Base-by-base conservation (phyloP, 64 coral and sea anemone genomes). In the Hydrozoanthus tunicans region DNA sequence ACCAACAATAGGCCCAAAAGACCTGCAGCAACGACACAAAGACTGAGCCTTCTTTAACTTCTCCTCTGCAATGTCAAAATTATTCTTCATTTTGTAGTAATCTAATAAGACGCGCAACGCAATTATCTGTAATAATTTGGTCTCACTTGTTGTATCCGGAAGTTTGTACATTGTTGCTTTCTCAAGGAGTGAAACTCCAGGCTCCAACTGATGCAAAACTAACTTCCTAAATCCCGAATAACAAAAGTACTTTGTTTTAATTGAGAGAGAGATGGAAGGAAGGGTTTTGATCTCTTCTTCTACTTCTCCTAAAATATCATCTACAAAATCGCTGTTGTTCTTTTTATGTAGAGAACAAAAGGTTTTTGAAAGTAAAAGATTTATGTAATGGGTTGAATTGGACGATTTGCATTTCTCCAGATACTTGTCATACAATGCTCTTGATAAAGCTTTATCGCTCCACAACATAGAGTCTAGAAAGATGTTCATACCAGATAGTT, bases 381-480 rank as follows among this genome's bases (percentile, higher is more conserved):
- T 43, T 43, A 43, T 43, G 32, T 43, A 43, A 43, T 43, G 32
- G 32, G 32, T 43, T 43, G 32, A 43, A 43, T 0, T 1, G 32
- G 32, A 43, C 32, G 32, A 43, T 43, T 83, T 53, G 8, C 6
- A 53, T 53, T 84, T 84, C 17, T 13, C 10, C 15, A 84, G 63
- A 84, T 53, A 69, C 12, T 17, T 32, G 51, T 84, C 81, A 24
- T 84, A 84, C 51, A 84, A 20, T 15, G 53, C n/a, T 25, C 3
- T 3, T 7, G 24, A 7, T 3, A 4, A 4, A 1, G 3, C 17
- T 68, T 0, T 0, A 68, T 68, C 81, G 23, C 10, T 68, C 81
- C 81, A 84, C 62, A 84, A 84, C 8, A 84, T 43, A n/a, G 63
- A 20, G 56, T 68, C 81, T 6, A 84, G 23, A 23, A 84, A 84